Evolutionary conservation across 1,140 invertebrate species (phyloP), one percentile per base, ranked within the genome.

Genomic region (Conus betulinus): DNA sequence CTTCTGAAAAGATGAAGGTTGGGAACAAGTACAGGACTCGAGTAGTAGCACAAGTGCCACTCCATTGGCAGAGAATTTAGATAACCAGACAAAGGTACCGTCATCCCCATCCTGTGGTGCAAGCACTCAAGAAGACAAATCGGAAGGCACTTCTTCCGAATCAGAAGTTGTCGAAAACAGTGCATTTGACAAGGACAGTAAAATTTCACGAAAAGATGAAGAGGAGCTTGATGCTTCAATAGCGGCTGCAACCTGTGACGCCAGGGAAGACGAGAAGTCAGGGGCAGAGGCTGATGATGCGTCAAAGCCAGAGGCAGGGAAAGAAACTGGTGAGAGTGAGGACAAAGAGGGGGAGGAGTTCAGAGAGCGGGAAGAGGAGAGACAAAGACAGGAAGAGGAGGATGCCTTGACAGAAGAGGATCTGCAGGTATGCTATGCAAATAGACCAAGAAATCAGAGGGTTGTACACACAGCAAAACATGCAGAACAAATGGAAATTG

Each of bases 331-430:
- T 8, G 86, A 89, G 15, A 85, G 89, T 53, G 89, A 89, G 51
- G 92, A 92, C 67, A 87, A 91, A 52, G 90, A 91, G 71, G 90
- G 92, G 39, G 90, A 90, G 27, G 90, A 91, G n/a, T 88, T 88
- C 63, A 91, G 91, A 67, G 74, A 89, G 20, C 52, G 86, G 7
- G 87, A 90, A n/a, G 91, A 91, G 79, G 84, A 91, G 87, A 88
- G 91, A 88, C 63, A 82, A 20, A 88, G 90, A 27, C 90, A 88
- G 74, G 88, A 91, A 67, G 71, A 91, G 23, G 93, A 93, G 85
- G 90, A 91, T 53, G 52, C 84, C 8, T 87, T 93, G 25, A 90
- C 92, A 84, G 92, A 92, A 81, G 92, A 92, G 88, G 91, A 93
- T 84, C 91, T 90, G 83, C 78, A 90, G 88, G 92, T 93, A 84